phyloP scores from a whole-genome alignment of 1,140 invertebrate genomes.

The Ceratina australensis region DNA sequence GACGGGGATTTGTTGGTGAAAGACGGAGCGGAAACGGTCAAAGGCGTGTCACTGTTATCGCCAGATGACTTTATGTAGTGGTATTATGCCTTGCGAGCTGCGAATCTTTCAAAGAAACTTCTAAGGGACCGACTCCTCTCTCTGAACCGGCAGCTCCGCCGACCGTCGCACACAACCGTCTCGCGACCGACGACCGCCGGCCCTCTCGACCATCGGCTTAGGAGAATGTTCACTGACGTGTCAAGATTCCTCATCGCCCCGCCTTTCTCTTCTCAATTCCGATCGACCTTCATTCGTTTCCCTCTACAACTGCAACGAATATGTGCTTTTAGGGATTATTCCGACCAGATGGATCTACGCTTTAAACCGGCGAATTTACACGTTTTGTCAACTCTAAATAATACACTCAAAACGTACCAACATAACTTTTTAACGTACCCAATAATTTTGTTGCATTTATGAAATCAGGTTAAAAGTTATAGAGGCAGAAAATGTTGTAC shows the following conservation, averaged over 20 bases:
- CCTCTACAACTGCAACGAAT: constrained; percentile 2
- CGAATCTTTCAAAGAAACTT: constrained; percentile 68
- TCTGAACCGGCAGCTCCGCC: constrained; percentile 36
- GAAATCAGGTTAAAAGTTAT: no score
- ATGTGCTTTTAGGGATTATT: constrained; percentile 12
- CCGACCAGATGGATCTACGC: neutral
- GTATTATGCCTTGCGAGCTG: constrained; percentile 61
- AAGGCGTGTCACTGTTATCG: constrained; percentile 67
- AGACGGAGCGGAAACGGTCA: constrained; percentile 63
- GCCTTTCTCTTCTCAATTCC: constrained; percentile 47
- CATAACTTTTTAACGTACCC: no score
- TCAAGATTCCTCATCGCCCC: constrained; percentile 55
- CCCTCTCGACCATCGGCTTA: constrained; percentile 41
- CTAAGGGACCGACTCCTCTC: constrained; percentile 60
- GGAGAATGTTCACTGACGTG: constrained; percentile 44
- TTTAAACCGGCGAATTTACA: neutral
- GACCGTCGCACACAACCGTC: constrained; percentile 42
- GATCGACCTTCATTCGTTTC: constrained; percentile 37
- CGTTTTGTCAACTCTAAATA: neutral
- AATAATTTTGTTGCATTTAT: no score
- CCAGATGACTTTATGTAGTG: constrained; percentile 63
- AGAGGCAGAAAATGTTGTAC: no score
- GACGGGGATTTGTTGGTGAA: constrained; percentile 51
- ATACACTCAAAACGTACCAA: no score
- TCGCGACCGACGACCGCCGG: constrained; percentile 29